A percentile compares a stretch with the other conserved stretches of the same genome.
Conservation (phyloP, 1,140 invertebrate genomes). For the honey bee (Apis mellifera) region Amel_HAv3.1 CM009935.2:9195501-9196000, state of each 20-base stretch:
- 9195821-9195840: slow-evolving; percentile 40
- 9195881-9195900: neutral
- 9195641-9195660: slow-evolving; percentile 53
- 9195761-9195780: neutral
- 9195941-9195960: too few relatives aligned
- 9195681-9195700: slow-evolving; percentile 24
- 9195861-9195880: neutral
- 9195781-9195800: neutral
- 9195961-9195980: too few relatives aligned
- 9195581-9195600: slow-evolving; percentile 47
- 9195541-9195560: slow-evolving; percentile 8
- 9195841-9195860: slow-evolving; percentile 51
- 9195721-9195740: slow-evolving; percentile 58
- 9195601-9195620: slow-evolving; percentile 25
- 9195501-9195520: slow-evolving; percentile 14
- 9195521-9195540: neutral
- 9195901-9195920: neutral
- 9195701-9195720: slow-evolving; percentile 59
- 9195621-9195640: slow-evolving; percentile 13
- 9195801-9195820: slow-evolving; percentile 32
- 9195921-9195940: too few relatives aligned
- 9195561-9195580: neutral
- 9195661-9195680: slow-evolving; percentile 61
- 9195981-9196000: too few relatives aligned
- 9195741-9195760: slow-evolving; percentile 47